Base-by-base conservation (phyloP, 37 sponge, comb jelly and placozoan species). In the Diacarnus erythraeanus region DNA sequence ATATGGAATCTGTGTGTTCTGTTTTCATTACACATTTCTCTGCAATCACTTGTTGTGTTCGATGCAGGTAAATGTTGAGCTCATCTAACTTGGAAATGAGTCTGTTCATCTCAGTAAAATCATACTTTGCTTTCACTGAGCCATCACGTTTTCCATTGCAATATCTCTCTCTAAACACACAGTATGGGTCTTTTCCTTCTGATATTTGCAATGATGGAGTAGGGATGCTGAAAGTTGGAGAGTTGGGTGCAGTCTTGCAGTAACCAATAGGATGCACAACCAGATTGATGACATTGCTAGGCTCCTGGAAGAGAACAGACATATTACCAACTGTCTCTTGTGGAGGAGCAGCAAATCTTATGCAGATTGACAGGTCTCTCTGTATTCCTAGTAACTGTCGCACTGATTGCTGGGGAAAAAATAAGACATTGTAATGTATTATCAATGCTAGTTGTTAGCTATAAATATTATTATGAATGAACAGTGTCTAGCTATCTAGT, bases 21-120 rank as follows among this genome's bases (percentile, higher is more conserved):
- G 34, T 61, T 61, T 61, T 61, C n/a, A n/a, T n/a, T 61, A 25
- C 29, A 61, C 25, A 69, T 61, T 38, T 71, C 29, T 20, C 9
- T 36, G 80, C 61, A 37, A 64, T 74, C 23, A 8, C 34, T 10
- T 47, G 23, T 22, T 82, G 74, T 18, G 82, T 82, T 9, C 82
- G 73, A 23, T 73, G 51, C 64, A 82, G 54, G 51, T 41, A 64
- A 25, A 41, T 42, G 73, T 64, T 73, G 2, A 82, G 63, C 35
- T 82, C 82, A 6, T 38, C 54, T 15, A 82, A 51, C 64, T 82
- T 74, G 20, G 65, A 72, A 33, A 72, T 42, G 0, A 82, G 74
- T 37, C 64, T 60, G 33, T 72, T 40, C 65, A 72, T 82, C 47
- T 64, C 66, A 3, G 68, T 38, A 26, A 67, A 67, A 44, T 67